Evolutionary conservation across 2,888 invertebrate species (phyloP).

Genomic region (Petrophora chlorosata): DNA sequence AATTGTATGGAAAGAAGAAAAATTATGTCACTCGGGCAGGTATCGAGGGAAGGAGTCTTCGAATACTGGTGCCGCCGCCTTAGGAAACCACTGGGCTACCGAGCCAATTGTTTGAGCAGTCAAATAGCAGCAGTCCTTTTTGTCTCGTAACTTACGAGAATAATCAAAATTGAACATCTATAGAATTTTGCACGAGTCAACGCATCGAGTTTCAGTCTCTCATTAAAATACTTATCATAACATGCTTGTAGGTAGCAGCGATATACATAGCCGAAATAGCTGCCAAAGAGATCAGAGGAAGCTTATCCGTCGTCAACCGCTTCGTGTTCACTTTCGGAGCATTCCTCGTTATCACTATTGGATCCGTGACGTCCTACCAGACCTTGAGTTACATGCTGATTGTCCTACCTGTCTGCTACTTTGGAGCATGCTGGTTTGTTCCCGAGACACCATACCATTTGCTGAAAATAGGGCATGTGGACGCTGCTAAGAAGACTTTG

Average conservation of each 20-base stretch:
- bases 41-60: too few species aligned
- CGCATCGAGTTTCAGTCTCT: too few species aligned
- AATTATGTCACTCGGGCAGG: too few species aligned
- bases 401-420: conserved; percentile 68
- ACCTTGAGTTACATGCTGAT: conserved; percentile 67
- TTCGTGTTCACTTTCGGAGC: conserved; percentile 64
- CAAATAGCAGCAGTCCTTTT: too few species aligned
- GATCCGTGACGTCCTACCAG: conserved; percentile 60
- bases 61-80: too few species aligned
- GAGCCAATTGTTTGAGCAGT: too few species aligned
- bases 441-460: conserved; percentile 84
- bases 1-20: too few species aligned
- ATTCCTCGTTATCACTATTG: conserved; percentile 61
- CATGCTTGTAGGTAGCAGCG: conserved; percentile 61
- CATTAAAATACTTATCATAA: too few species aligned
- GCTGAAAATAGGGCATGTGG: conserved; percentile 72
- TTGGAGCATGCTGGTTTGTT: conserved; percentile 74
- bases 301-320: conserved; percentile 52
- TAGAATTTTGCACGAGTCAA: too few species aligned
- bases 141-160: too few species aligned
- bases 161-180: too few species aligned
- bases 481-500: conserved; percentile 64
- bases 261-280: conserved; percentile 72
- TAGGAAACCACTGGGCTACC: too few species aligned
- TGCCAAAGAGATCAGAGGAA: conserved; percentile 68